phyloP scores from a whole-genome alignment of 2,113 vertebrate species.

The Axis porcinus region DNA sequence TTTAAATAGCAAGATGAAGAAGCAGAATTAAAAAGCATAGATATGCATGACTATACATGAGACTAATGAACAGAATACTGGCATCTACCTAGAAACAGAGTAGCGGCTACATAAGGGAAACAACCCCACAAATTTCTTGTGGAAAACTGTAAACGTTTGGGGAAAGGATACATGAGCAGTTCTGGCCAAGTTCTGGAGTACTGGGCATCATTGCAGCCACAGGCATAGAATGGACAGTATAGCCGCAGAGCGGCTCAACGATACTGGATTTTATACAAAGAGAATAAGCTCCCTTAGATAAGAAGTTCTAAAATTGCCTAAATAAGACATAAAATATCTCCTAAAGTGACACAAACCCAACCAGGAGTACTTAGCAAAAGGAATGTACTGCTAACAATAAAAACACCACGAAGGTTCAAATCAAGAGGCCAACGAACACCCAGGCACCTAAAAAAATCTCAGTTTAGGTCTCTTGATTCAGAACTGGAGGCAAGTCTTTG shows the following conservation, averaged over 20 bases:
- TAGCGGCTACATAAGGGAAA: background rate
- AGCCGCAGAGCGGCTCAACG: rapidly evolving
- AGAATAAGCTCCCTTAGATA: background rate
- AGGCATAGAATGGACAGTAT: rapidly evolving
- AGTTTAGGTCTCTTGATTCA: background rate
- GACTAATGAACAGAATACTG: background rate
- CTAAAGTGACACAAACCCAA: background rate
- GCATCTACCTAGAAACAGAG: background rate
- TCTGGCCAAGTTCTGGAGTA: background rate
- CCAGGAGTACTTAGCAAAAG: background rate
- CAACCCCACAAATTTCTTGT: background rate
- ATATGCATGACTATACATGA: background rate
- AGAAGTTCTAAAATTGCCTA: background rate
- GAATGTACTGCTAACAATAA: background rate
- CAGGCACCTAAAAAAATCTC: background rate
- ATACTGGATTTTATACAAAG: background rate
- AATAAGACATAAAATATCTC: background rate
- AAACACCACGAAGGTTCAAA: background rate
- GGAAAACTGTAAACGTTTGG: background rate
- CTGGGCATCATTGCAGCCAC: rapidly evolving
- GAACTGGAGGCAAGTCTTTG: background rate
- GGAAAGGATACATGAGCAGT: background rate
- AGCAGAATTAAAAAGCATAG: background rate
- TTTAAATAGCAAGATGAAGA: background rate
- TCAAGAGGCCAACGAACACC: background rate